phyloP scores from a whole-genome alignment of 35 echinoderm and acorn worm species.

The Patiria miniata region DNA sequence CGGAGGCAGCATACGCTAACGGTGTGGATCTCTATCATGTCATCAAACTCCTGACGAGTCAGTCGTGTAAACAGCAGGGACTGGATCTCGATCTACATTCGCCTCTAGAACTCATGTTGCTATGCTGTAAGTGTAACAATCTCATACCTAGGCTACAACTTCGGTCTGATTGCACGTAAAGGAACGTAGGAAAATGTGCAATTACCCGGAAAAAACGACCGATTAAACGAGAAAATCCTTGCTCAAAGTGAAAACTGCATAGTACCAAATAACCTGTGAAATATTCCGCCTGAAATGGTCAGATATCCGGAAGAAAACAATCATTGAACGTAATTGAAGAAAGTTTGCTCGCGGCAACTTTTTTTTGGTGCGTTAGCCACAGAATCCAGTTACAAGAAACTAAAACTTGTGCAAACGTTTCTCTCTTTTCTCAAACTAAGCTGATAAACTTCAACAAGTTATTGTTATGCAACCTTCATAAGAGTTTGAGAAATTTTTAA shows the following conservation, averaged over 20 bases:
- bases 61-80: background rate
- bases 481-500: too few species aligned
- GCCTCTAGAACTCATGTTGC: background rate
- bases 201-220: background rate
- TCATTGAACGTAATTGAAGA: too few species aligned
- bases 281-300: background rate
- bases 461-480: too few species aligned
- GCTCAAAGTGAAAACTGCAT: background rate
- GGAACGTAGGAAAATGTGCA: background rate
- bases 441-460: too few species aligned
- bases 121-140: conserved; percentile 1
- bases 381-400: too few species aligned
- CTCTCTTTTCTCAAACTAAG: too few species aligned
- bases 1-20: background rate
- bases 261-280: background rate
- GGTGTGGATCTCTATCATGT: background rate
- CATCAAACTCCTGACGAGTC: conserved; percentile 3
- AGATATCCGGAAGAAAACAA: too few species aligned
- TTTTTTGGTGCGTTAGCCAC: too few species aligned
- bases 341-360: too few species aligned
- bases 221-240: background rate
- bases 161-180: too few species aligned
- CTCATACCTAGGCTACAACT: too few species aligned
- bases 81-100: background rate
- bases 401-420: too few species aligned